Evolutionary conservation across 2,113 vertebrate genomes (phyloP), one percentile per base, ranked within the genome.

Genomic region (Myrmophylax atrothorax): DNA sequence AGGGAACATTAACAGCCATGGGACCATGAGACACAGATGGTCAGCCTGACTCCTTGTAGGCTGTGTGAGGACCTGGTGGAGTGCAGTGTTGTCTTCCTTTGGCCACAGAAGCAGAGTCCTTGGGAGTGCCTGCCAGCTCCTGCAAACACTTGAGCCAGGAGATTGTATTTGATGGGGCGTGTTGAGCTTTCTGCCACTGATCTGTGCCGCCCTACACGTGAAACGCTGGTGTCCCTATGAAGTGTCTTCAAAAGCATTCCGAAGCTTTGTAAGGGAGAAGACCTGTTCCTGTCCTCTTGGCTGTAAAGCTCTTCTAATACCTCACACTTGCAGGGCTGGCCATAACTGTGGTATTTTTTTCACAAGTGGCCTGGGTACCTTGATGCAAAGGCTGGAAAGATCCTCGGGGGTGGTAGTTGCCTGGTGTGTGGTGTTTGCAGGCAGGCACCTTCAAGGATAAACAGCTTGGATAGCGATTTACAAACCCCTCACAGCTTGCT

Each of bases 401-500:
- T 33, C 58, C 44, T 78, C 46, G n/a, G 82, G 78, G 78, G 59
- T 63, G 63, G 78, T 70, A 70, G 63, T 50, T 94, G 70, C 14
- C 38, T 24, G 0, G 0, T 40, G 13, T 33, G 16, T 77, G 75
- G 23, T 77, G 24, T 49, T 73, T 83, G 78, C 3, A 13, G 70
- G 63, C 42, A 87, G 70, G 49, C 59, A 62, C 3, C 53, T 90
- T 88, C 50, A 78, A 91, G 50, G 42, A n/a, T 80, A 94, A 88
- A 3, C 40, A 56, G 44, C 46, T 59, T 76, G 67, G 62, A 35
- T 6, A 44, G 55, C 46, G 78, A 90, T 83, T 94, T 96, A 80
- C 84, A 86, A 88, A 88, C 46, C 59, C 59, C 50, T 91, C 49
- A 7, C 78, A 73, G 46, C 80, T 93, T 89, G 84, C 75, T 94